Evolutionary conservation across 2,888 invertebrate genomes (phyloP), one percentile per base, ranked within the genome.

Genomic region (Melanophora roralis): DNA sequence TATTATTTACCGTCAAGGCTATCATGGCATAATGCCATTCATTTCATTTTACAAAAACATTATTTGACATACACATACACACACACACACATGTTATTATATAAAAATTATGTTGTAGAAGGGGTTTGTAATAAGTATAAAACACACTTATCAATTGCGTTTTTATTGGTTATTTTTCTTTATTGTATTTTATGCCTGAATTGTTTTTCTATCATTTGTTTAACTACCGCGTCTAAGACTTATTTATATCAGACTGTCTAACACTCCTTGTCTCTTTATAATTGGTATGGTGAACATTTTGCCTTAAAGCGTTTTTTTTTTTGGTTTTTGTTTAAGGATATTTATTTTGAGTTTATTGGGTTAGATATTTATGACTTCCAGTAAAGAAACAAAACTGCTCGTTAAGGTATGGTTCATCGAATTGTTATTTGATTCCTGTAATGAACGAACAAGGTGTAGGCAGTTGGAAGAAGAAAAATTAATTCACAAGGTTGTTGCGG

Each of bases 91-190:
- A 43, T 9, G 16, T 27, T 27, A 5, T 27, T 27, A 27, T 27
- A 32, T 45, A 1, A 19, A 6, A 11, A 49, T n/a, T 23, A 6
- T 27, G 45, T 36, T n/a, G n/a, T 40, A 21, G 62, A 23, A 36
- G 23, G 45, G 45, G 21, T 4, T 57, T 45, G 23, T n/a, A 40
- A 32, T 27, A 27, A 27, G 27, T 27, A 19, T 19, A 23, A 23
- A 21, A 53, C 23, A 72, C 68, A 78, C 76, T 75, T 80, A 81
- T 82, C 81, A 82, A 82, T 81, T 83, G 82, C 67, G 77, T 69
- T 81, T 80, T 80, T 82, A 74, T 76, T 40, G 55, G 51, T 19
- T 57, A 59, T 77, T 62, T 65, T 64, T 64, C 45, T 16, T 68
- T 43, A 11, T 19, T 36, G n/a, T 43, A 23, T 27, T 23, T 6